A percentile compares a stretch with the other conserved stretches of the same genome.
Conservation (phyloP, 2,113 vertebrate genomes). For the Nestor notabilis region DNA sequence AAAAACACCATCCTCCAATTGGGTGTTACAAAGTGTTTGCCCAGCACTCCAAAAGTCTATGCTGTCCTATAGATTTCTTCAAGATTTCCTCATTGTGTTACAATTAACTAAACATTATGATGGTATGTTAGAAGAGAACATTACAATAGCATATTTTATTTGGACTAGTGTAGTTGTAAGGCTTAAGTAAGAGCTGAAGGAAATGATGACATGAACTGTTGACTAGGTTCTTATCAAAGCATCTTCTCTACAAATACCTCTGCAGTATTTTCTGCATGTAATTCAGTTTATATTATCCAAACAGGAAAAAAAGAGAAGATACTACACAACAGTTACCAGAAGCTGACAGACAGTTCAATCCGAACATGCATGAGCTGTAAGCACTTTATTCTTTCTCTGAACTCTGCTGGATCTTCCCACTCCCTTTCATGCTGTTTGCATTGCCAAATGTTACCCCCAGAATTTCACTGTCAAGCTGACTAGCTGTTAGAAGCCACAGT, state of each 20-base stretch:
- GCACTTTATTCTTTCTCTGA: background rate
- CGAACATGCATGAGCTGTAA: background rate
- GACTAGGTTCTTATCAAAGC: background rate
- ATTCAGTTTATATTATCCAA: background rate
- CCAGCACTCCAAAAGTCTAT: background rate
- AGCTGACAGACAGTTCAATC: background rate
- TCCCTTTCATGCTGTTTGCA: background rate
- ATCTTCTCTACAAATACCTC: background rate
- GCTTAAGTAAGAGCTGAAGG: background rate
- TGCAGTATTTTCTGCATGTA: background rate
- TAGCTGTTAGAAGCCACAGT: background rate
- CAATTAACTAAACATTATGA: background rate
- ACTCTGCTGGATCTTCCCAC: background rate
- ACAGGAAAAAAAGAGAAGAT: background rate
- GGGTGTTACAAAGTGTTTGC: background rate
- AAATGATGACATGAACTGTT: slow-evolving; percentile 6
- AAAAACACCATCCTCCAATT: background rate
- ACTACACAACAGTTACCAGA: background rate
- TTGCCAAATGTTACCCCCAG: background rate
- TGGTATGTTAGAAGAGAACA: background rate
- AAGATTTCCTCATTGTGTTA: background rate
- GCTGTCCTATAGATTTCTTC: background rate
- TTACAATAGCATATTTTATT: slow-evolving; percentile 12
- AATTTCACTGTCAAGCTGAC: background rate
- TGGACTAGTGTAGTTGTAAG: background rate